A percentile compares a stretch with the other conserved stretches of the same genome.
Conservation (phyloP, 2,888 invertebrate species). For the Branchinecta sandiegonensis region DNA sequence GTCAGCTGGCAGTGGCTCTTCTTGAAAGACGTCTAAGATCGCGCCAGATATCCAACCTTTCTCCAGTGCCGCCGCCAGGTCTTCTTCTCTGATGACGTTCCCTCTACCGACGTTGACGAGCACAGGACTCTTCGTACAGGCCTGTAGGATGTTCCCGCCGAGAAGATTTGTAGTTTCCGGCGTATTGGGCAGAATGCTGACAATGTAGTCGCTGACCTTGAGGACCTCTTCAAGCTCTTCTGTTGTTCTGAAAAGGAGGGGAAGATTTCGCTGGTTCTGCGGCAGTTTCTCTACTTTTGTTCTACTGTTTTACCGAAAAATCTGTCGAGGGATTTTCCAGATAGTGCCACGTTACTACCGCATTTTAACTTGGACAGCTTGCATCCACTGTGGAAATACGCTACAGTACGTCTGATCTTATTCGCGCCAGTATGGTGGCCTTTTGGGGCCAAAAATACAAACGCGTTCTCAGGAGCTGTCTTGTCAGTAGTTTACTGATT, state of each 20-base stretch:
- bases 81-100: conserved; percentile 40
- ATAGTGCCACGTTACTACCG: too few relatives aligned
- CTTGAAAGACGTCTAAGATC: conserved; percentile 43
- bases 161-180: conserved; percentile 38
- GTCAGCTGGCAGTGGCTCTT: conserved; percentile 39
- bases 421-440: too few relatives aligned
- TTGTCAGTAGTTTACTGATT: too few relatives aligned
- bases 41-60: conserved; percentile 42
- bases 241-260: conserved; percentile 24
- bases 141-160: conserved; percentile 37
- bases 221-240: conserved; percentile 34
- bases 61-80: conserved; percentile 40
- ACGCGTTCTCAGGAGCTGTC: too few relatives aligned
- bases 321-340: too few relatives aligned
- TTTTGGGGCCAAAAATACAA: too few relatives aligned
- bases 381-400: too few relatives aligned
- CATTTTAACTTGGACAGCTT: too few relatives aligned
- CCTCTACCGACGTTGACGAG: conserved; percentile 47
- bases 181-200: conserved; percentile 42
- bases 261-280: conserved; percentile 3
- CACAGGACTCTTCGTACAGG: conserved; percentile 38
- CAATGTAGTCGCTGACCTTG: conserved; percentile 41
- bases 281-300: conserved; percentile 25
- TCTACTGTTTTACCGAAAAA: too few relatives aligned
- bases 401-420: too few relatives aligned